Conservation (phyloP, 37 sponge, comb jelly and placozoan species). For the Haliclona indistincta region DNA sequence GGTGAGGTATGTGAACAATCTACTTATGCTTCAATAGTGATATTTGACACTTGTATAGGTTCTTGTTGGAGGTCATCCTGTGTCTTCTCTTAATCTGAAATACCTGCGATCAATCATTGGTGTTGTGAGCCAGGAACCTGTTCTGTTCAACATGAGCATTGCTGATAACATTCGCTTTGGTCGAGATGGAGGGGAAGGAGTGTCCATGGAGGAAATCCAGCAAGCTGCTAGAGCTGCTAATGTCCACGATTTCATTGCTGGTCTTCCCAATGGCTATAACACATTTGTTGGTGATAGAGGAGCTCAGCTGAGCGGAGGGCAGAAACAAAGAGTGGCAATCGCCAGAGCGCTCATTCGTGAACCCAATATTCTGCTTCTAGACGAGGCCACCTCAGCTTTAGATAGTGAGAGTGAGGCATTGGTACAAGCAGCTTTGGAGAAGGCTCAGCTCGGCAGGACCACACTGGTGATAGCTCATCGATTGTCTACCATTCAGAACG, state of each 20-base stretch:
- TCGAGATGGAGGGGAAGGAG: constrained; percentile 46
- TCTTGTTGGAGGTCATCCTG: constrained; percentile 45
- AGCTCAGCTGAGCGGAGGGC: constrained; percentile 76
- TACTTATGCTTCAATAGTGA: background rate
- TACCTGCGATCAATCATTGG: constrained; percentile 78
- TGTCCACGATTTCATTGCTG: constrained; percentile 58
- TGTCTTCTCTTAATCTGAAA: constrained; percentile 51
- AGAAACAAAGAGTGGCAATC: constrained; percentile 80
- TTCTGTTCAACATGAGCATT: constrained; percentile 76
- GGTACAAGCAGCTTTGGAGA: constrained; percentile 74
- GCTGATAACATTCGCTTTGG: constrained; percentile 87
- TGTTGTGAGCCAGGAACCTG: constrained; percentile 84
- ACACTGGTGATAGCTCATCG: constrained; percentile 71
- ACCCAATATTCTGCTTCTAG: constrained; percentile 70
- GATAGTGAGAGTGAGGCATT: constrained; percentile 72
- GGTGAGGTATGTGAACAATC: constrained; percentile 24
- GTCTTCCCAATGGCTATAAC: constrained; percentile 59
- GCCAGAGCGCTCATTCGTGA: constrained; percentile 73
- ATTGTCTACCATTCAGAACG: constrained; percentile 63
- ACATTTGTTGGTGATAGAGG: constrained; percentile 80
- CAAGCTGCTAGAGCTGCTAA: constrained; percentile 69
- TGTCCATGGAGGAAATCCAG: constrained; percentile 54
- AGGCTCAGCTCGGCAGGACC: constrained; percentile 42
- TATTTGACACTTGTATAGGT: background rate
- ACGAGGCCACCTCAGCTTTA: constrained; percentile 84